Evolutionary conservation across 2,797 vertebrate species (phyloP).

Genomic region (Poeciliopsis presidionis): DNA sequence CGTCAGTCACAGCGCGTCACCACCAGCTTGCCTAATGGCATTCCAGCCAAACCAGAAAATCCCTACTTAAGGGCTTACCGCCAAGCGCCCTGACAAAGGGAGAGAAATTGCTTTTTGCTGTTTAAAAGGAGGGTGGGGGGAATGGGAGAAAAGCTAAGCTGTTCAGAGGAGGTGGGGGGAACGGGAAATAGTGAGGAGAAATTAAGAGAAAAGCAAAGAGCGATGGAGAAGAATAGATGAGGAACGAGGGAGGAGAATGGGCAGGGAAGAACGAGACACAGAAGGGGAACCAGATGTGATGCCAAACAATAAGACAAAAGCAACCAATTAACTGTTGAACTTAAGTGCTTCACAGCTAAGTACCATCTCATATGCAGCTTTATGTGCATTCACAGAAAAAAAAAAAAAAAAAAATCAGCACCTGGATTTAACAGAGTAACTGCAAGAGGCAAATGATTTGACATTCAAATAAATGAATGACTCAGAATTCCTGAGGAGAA

Average conservation of each 20-base stretch:
- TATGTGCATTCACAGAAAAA: not conserved
- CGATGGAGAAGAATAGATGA: slow-evolving; percentile 57
- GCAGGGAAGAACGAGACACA: slow-evolving; percentile 28
- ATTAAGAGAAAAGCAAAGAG: slow-evolving; percentile 52
- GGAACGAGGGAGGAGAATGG: slow-evolving; percentile 44
- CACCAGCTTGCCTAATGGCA: slow-evolving; percentile 78
- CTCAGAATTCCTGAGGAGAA: not conserved
- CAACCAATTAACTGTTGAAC: slow-evolving; percentile 67
- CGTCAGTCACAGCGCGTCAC: slow-evolving; percentile 79
- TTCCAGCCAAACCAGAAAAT: slow-evolving; percentile 83
- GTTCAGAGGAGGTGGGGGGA: slow-evolving; percentile 44
- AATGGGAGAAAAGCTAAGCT: slow-evolving; percentile 70
- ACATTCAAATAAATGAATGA: not conserved
- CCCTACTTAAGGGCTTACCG: slow-evolving; percentile 81
- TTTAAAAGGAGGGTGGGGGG: slow-evolving; percentile 72
- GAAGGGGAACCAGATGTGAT: slow-evolving; percentile 62
- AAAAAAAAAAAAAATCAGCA: not conserved
- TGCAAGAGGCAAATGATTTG: not conserved
- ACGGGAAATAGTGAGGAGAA: slow-evolving; percentile 41
- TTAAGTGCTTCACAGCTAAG: slow-evolving; percentile 51
- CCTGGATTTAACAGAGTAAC: not conserved
- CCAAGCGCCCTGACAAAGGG: slow-evolving; percentile 77
- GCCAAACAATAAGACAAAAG: slow-evolving; percentile 54
- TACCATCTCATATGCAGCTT: slow-evolving; percentile 62
- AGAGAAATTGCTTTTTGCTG: slow-evolving; percentile 83